Base-by-base conservation (phyloP, 2,888 invertebrate species). In the Mesopsocus fuscifrons region DNA sequence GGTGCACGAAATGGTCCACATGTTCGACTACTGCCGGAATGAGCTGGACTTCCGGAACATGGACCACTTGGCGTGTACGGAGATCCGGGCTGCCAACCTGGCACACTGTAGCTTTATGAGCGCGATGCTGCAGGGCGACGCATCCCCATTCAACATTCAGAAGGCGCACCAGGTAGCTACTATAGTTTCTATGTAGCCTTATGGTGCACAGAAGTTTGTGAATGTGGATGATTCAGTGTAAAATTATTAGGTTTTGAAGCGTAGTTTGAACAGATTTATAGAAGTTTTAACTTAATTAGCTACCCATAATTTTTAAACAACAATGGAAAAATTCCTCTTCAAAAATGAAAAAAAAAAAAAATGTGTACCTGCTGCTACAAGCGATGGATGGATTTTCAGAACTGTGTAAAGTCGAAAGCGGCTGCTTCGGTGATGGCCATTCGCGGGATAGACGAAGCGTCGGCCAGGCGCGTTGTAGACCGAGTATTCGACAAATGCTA, bases 1-100 rank as follows among this genome's bases (percentile, higher is more conserved):
- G 33, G 74, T 80, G 0, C 95, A 95, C 54, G 95, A 95, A 62
- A 73, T 95, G 72, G 79, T 94, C 38, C 95, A 95, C 59, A 92
- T 94, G 85, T 94, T 89, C 56, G 95, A 95, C 60, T 83, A 75
- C 57, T 95, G 95, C 58, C 72, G 77, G 34, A 83, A 89, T 50
- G 73, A 94, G 38, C 57, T 92, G 44, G 82, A 95, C 61, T 87
- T 91, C 53, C 78, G 72, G 52, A 87, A 94, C 57, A 66, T 89
- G 49, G 81, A 91, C 49, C 95, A 95, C 59, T 61, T 95, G 45
- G 94, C 94, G 0, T 95, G 95, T 56, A 88, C 92, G 0, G 95
- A 95, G 69, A 82, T 95, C 47, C 65, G 94, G 49, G 95, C 94
- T 2, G 92, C 94, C 0, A 94, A 92, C 60, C 65, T 95, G 32